Evolutionary conservation across 2,888 invertebrate genomes (phyloP), one percentile per base, ranked within the genome.

Genomic region (Drosophila infuscata): DNA sequence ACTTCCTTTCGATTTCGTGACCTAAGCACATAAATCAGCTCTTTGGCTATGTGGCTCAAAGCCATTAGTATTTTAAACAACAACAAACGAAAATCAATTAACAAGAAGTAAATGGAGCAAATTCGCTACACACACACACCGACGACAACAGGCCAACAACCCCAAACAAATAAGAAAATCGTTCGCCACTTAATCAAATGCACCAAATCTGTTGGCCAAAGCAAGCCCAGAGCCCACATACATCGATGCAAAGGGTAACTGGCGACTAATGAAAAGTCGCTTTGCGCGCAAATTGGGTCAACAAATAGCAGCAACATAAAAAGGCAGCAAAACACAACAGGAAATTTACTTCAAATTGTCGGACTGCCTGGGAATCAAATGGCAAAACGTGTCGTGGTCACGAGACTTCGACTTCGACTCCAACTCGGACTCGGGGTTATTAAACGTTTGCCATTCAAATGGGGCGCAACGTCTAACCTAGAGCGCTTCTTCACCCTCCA

Each of bases 231-330:
- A 60, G 29, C 57, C 57, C 6, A 53, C 20, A n/a, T 7, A n/a
- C 62, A 62, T 68, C 69, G 57, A 59, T 57, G 36, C 56, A 73
- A 88, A 80, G 67, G 71, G 70, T 56, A 71, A 75, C 76, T 68
- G 62, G 62, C 36, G 73, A 53, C 88, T 85, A 85, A 85, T 88
- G 84, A 85, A 85, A 88, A 85, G 88, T 77, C 86, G 83, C 88
- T 81, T 88, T 85, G 56, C 83, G 74, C 74, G 84, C 75, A 88
- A 85, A 85, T 86, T 85, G 75, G 84, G 84, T 85, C 84, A 85
- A 62, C 79, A 75, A 68, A 76, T 49, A 54, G 68, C 51, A 59
- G 66, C 62, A 69, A 64, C 70, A 63, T 62, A 70, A 63, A 70
- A 33, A 33, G 65, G 69, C 72, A 71, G 78, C n/a, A 12, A 15